Conservation (phyloP, 2,113 vertebrate species). For the Aegithalos caudatus region DNA sequence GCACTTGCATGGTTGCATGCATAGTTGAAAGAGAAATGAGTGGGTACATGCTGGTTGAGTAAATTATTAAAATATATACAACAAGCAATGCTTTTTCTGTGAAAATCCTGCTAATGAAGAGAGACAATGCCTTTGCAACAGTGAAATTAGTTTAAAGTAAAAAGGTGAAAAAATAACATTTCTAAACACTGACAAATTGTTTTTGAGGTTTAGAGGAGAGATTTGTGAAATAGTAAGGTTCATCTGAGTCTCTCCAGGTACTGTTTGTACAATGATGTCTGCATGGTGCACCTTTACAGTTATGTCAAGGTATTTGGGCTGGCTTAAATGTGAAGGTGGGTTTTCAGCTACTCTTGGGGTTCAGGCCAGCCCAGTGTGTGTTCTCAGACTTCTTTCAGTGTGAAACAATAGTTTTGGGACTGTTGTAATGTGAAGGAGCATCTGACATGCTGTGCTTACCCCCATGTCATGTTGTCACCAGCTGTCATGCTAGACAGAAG, state of each 20-base stretch:
- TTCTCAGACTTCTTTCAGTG: background rate
- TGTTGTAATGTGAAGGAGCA: background rate
- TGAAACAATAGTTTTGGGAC: background rate
- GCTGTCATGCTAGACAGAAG: background rate
- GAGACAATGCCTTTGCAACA: background rate
- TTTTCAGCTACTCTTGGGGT: background rate
- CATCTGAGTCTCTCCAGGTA: background rate
- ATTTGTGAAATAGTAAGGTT: background rate
- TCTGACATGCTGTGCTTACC: background rate
- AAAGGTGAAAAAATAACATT: background rate
- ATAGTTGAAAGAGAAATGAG: conserved; percentile 23
- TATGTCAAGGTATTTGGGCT: background rate
- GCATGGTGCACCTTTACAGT: background rate
- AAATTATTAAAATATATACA: background rate
- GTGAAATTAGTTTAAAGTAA: background rate
- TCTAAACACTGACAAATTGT: background rate
- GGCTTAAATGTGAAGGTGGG: background rate
- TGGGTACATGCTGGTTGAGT: background rate
- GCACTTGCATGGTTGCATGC: background rate
- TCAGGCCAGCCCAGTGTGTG: background rate
- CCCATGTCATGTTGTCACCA: background rate
- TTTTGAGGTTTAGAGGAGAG: background rate
- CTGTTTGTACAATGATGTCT: background rate
- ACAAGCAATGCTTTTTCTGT: background rate
- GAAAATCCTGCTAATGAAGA: background rate